These are phyloP conservation scores for Parnassius apollo DNA, from an alignment of 2,888 invertebrate genomes.

Conservation along the genomic window DNA sequence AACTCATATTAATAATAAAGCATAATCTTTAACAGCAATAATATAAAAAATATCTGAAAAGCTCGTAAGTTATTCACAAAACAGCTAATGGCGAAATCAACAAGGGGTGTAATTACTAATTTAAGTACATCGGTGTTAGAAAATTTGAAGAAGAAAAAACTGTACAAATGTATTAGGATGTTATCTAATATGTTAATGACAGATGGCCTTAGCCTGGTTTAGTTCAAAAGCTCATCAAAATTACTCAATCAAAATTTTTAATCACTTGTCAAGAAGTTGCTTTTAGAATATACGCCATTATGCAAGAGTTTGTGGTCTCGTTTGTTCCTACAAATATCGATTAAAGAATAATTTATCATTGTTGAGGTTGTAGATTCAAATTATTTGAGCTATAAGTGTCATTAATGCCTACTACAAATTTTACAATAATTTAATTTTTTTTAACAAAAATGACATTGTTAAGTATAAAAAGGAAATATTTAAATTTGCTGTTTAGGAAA, in stretches of 20 bases:
- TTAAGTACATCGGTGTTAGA: too few relatives aligned
- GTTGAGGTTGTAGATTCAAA: too few relatives aligned
- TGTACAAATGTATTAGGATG: slow-evolving; percentile 35
- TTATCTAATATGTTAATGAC: slow-evolving; percentile 54
- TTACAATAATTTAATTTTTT: too few relatives aligned
- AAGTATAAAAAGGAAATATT: too few relatives aligned
- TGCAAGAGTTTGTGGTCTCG: not conserved
- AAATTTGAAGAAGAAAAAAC: slow-evolving; percentile 30
- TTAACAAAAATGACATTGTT: too few relatives aligned
- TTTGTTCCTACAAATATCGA: not conserved
- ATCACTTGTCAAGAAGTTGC: not conserved
- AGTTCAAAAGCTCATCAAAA: not conserved
- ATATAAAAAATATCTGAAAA: too few relatives aligned
- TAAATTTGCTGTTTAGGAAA: too few relatives aligned
- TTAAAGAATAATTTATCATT: not conserved
- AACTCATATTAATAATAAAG: too few relatives aligned
- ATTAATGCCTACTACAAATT: too few relatives aligned
- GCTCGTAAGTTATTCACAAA: slow-evolving; percentile 41
- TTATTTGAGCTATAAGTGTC: too few relatives aligned
- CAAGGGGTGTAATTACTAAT: slow-evolving; percentile 22
- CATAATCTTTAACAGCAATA: too few relatives aligned
- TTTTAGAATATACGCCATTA: not conserved
- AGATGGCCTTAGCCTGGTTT: slow-evolving; percentile 63
- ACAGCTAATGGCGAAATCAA: slow-evolving; percentile 48
- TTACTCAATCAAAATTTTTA: not conserved